A percentile compares a stretch with the other conserved stretches of the same genome.
Evolutionary conservation across 2,797 vertebrate genomes (phyloP).

Genomic region (Ctenochaetus hawaiiensis): DNA sequence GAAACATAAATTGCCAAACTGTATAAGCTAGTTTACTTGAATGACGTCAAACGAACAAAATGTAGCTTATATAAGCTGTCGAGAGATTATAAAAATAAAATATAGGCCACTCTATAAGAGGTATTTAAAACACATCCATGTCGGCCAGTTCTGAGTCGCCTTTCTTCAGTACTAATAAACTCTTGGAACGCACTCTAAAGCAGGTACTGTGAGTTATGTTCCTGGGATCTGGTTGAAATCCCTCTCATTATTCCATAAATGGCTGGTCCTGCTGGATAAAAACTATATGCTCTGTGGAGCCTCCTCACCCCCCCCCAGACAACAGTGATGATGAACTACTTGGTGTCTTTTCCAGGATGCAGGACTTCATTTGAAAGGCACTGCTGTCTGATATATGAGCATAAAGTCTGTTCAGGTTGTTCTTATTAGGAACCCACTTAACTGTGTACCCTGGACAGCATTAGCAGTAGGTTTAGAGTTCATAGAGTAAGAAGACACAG

Average conservation of each 20-base stretch:
- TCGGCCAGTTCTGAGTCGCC: too few species aligned
- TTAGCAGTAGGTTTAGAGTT: background rate
- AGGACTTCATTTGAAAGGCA: slow-evolving; percentile 9
- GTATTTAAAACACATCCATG: background rate
- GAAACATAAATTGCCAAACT: too few species aligned
- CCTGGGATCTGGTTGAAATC: slow-evolving; percentile 14
- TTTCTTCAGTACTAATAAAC: slow-evolving; percentile 19
- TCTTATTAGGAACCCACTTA: slow-evolving; percentile 36
- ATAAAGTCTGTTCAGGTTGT: slow-evolving; percentile 15
- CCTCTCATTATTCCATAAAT: slow-evolving; percentile 50
- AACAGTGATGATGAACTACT: slow-evolving; percentile 28
- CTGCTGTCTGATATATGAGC: slow-evolving; percentile 24
- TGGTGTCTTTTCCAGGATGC: slow-evolving; percentile 7
- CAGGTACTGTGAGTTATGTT: slow-evolving; percentile 26
- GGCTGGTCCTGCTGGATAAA: slow-evolving; percentile 49
- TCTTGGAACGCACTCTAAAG: background rate
- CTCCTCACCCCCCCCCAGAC: background rate
- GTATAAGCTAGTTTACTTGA: too few species aligned
- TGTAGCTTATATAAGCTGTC: background rate
- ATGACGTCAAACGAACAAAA: background rate
- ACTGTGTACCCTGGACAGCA: slow-evolving; percentile 5
- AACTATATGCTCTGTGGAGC: slow-evolving; percentile 26
- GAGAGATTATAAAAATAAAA: background rate
- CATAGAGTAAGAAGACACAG: background rate
- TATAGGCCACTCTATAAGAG: too few species aligned